Base-by-base conservation (phyloP, 2,797 vertebrate genomes). In the Hippoglossus hippoglossus region DNA sequence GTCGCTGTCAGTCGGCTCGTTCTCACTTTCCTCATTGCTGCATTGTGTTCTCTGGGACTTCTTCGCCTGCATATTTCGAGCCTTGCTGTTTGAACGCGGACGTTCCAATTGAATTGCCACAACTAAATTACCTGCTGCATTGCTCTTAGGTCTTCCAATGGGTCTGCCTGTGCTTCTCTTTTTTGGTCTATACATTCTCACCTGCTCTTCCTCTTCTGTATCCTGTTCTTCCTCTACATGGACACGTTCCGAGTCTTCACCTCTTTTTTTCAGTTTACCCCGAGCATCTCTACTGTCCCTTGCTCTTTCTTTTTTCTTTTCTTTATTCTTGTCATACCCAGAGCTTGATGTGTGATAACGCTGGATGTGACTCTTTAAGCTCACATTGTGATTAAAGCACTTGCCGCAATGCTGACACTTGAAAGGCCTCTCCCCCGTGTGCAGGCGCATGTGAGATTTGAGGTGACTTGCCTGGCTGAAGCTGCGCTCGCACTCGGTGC, bases 321-420 rank as follows among this genome's bases (percentile, higher is more conserved):
- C 15, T 1, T 49, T 63, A 28, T 60, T 60, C 3, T 0, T 11
- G 7, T 51, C 18, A 5, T 2, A 6, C 51, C 50, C 74, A 8
- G 80, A 63, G 19, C 8, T 24, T 0, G 39, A 47, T 0, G 52
- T 8, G 71, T 91, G 90, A 73, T 75, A 82, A 1, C 83, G 81
- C 66, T 86, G 83, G 2, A 87, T 1, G 0, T 91, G 91, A 52
- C 75, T 89, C 65, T 92, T 92, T 49, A 91, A 46, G 55, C 88
- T 91, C 25, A 91, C 85, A 3, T 91, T 93, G 77, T 91, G 92
- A 52, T 89, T 91, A 65, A 91, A 93, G 73, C 82, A n/a, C 21
- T 83, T 56, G 63, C 82, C 81, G 46, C 91, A 93, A 3, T 62
- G 66, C 59, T 36, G 65, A 64, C 92, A 93, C 66, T 84, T 83